These are phyloP conservation scores for Gortyna flavago DNA, from an alignment of 2,888 invertebrate species.

Conservation along the genomic window DNA sequence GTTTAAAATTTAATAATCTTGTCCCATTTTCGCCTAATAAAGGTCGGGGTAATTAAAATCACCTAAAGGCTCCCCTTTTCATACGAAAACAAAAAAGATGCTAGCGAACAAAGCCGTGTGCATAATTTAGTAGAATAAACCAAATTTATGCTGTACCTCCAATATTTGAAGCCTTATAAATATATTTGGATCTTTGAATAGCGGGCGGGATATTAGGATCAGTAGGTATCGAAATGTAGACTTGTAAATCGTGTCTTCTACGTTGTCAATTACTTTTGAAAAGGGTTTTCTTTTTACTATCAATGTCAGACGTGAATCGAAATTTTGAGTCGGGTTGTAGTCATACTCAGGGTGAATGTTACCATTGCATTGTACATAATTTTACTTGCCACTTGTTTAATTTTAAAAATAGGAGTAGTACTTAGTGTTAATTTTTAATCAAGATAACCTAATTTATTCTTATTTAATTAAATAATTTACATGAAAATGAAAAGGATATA, in stretches of 20 bases:
- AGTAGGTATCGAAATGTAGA: slow-evolving; percentile 58
- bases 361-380: slow-evolving; percentile 38
- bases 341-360: slow-evolving; percentile 30
- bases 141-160: slow-evolving; percentile 35
- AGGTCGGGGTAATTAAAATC: slow-evolving; percentile 55
- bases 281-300: slow-evolving; percentile 66
- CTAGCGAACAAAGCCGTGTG: slow-evolving; percentile 26
- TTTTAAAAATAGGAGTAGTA: slow-evolving; percentile 25
- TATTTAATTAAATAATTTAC: slow-evolving; percentile 37
- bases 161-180: slow-evolving; percentile 37
- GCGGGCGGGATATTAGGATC: slow-evolving; percentile 45
- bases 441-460: slow-evolving; percentile 31
- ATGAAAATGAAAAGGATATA: slow-evolving; percentile 32
- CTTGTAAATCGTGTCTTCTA: slow-evolving; percentile 63
- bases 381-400: slow-evolving; percentile 16
- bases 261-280: slow-evolving; percentile 67
- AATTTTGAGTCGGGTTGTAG: slow-evolving; percentile 53
- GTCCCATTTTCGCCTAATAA: slow-evolving; percentile 61
- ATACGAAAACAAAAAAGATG: slow-evolving; percentile 50
- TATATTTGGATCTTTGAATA: slow-evolving; percentile 57
- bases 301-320: slow-evolving; percentile 65
- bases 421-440: slow-evolving; percentile 33
- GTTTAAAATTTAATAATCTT: slow-evolving; percentile 61
- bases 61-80: slow-evolving; percentile 44
- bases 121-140: slow-evolving; percentile 44